Evolutionary conservation across 1,140 invertebrate species (phyloP), one percentile per base, ranked within the genome.

Genomic region (Eumaeus atala): DNA sequence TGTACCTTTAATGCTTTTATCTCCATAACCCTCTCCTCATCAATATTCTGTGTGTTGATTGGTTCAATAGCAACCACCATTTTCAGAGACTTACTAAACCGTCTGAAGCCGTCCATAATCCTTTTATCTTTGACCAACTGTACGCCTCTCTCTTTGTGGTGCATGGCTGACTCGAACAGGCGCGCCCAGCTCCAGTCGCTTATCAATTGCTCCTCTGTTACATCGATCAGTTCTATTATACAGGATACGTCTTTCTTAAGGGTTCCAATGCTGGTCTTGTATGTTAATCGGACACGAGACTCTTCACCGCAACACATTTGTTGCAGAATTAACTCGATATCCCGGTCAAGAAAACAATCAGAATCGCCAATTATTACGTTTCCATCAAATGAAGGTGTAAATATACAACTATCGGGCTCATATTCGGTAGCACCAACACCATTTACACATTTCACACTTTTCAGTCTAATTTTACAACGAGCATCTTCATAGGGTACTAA

Each of bases 51-150:
- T 9, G 88, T 87, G 49, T 88, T 67, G 14, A 91, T 75, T 1
- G 91, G 90, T 38, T 92, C 90, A n/a, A 81, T 76, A 8, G 92
- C 91, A 44, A 91, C 89, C 8, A 94, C 51, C 67, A 92, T 87
- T 75, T 93, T 93, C 9, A 92, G 80, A 14, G 90, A 90, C 74
- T 90, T 91, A 34, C 87, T 90, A 72, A 94, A 86, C 21, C 83
- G 70, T 8, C 78, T 67, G 51, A 84, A 87, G 9, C 74, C 84
- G 44, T 84, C 81, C 4, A 66, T 47, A 11, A 80, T 66, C 42
- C 75, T 67, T 14, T 78, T 76, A 17, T 84, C 70, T 48, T 74
- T 75, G 1, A 84, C 73, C 37, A 87, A 51, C 9, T 72, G 56
- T 11, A 87, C 79, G 14, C 84, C 84, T 14, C 66, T 58, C 53